Percentiles rank a stretch among this genome's conserved stretches.
These are phyloP conservation scores for Nemopilema nomurai DNA, from an alignment of 30 jellyfish, hydroid and myxozoan species.

Conservation along the genomic window DNA sequence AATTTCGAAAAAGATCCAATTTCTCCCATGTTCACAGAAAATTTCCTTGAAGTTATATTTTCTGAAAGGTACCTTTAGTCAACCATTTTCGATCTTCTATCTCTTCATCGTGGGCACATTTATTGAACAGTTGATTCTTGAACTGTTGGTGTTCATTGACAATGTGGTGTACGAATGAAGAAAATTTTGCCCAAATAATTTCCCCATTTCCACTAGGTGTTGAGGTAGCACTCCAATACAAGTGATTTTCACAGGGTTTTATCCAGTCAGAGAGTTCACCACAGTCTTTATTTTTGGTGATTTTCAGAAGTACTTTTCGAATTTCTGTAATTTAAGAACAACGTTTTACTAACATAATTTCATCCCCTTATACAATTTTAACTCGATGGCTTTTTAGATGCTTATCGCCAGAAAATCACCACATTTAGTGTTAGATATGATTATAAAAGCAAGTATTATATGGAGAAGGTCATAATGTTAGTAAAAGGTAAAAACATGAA, in stretches of 20 bases:
- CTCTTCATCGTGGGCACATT: constrained; percentile 6
- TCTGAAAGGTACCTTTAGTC: constrained; percentile 1
- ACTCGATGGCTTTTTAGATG: not conserved
- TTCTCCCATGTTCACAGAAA: not conserved
- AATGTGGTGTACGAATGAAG: constrained; percentile 28
- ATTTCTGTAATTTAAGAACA: not conserved
- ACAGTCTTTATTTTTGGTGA: constrained; percentile 8
- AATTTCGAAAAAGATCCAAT: not conserved
- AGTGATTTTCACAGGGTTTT: constrained; percentile 31
- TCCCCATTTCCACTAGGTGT: constrained; percentile 42
- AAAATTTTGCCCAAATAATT: constrained; percentile 40
- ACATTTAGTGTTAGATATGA: not conserved
- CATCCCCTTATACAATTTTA: not conserved
- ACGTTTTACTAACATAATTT: not conserved
- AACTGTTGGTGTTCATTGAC: constrained; percentile 15
- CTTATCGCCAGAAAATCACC: not conserved
- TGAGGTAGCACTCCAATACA: constrained; percentile 51
- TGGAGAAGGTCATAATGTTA: not conserved
- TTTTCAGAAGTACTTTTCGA: constrained; percentile 23
- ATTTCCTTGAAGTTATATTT: not conserved
- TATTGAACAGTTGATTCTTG: not conserved
- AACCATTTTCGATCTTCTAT: constrained; percentile 17
- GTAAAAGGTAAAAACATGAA: not conserved
- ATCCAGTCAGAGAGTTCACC: constrained; percentile 28
- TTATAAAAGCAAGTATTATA: not conserved